Conservation (phyloP, 1,140 invertebrate species). For the Drosophila ambigua region DNA sequence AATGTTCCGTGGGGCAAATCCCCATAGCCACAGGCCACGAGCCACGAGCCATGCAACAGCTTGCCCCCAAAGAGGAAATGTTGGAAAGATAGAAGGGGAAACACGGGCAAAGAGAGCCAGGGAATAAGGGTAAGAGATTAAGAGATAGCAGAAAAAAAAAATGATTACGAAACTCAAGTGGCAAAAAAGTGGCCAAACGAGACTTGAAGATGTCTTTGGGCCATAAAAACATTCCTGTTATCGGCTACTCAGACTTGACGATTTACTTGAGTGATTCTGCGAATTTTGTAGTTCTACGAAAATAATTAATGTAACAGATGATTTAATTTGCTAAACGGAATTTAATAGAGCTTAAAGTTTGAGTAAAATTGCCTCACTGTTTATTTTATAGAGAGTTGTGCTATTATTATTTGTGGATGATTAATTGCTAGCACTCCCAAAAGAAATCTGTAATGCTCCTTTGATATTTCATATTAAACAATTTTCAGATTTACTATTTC, state of each 20-base stretch:
- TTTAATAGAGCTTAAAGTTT: too few relatives aligned
- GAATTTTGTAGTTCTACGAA: slow-evolving; percentile 28
- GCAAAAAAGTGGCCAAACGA: slow-evolving; percentile 29
- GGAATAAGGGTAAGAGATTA: not conserved
- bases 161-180: slow-evolving; percentile 61
- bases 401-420: too few relatives aligned
- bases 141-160: not conserved
- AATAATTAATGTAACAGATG: too few relatives aligned
- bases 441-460: too few relatives aligned
- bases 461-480: too few relatives aligned
- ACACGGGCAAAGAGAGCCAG: not conserved
- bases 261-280: slow-evolving; percentile 26
- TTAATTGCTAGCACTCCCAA: too few relatives aligned
- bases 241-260: slow-evolving; percentile 12
- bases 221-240: slow-evolving; percentile 27
- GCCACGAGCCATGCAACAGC: slow-evolving; percentile 54
- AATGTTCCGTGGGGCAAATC: slow-evolving; percentile 74
- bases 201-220: slow-evolving; percentile 28
- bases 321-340: not conserved
- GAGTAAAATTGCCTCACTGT: too few relatives aligned
- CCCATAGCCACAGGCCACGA: slow-evolving; percentile 52
- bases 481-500: too few relatives aligned
- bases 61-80: slow-evolving; percentile 25
- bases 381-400: too few relatives aligned
- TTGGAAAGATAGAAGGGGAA: not conserved